Percentiles rank a stretch among this genome's conserved stretches.
Evolutionary conservation across 2,113 vertebrate genomes (phyloP).

Genomic region (Rhynchomys soricoides): DNA sequence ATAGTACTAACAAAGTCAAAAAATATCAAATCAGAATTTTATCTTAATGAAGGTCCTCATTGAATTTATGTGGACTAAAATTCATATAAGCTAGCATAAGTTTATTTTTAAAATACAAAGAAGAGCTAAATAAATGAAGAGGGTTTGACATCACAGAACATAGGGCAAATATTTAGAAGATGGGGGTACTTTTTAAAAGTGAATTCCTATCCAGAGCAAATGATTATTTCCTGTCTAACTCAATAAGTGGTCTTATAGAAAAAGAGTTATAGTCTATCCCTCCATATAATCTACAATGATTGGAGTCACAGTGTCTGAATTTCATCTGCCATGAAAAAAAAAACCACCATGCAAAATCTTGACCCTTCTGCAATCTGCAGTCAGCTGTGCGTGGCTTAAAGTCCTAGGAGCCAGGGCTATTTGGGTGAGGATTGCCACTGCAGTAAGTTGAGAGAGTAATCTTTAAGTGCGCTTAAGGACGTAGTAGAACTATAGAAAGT

Average conservation of each 20-base stretch:
- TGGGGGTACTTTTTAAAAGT: not conserved
- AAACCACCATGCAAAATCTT: not conserved
- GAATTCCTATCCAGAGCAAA: not conserved
- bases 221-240: not conserved
- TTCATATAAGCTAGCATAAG: not conserved
- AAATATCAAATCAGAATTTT: not conserved
- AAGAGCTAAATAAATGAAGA: conserved; percentile 6
- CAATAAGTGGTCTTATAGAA: accelerated
- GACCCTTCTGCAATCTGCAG: not conserved
- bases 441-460: not conserved
- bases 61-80: not conserved
- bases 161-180: not conserved
- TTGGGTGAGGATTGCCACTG: not conserved
- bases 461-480: not conserved
- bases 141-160: not conserved
- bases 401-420: no score
- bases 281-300: not conserved
- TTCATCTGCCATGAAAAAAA: not conserved
- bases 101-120: not conserved
- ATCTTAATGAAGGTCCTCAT: not conserved
- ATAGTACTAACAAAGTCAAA: not conserved
- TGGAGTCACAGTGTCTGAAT: not conserved
- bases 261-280: not conserved
- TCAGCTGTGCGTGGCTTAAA: not conserved
- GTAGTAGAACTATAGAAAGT: not conserved